These are phyloP conservation scores for Ascaphus truei DNA, from an alignment of 2,113 vertebrate genomes.

Conservation along the genomic window DNA sequence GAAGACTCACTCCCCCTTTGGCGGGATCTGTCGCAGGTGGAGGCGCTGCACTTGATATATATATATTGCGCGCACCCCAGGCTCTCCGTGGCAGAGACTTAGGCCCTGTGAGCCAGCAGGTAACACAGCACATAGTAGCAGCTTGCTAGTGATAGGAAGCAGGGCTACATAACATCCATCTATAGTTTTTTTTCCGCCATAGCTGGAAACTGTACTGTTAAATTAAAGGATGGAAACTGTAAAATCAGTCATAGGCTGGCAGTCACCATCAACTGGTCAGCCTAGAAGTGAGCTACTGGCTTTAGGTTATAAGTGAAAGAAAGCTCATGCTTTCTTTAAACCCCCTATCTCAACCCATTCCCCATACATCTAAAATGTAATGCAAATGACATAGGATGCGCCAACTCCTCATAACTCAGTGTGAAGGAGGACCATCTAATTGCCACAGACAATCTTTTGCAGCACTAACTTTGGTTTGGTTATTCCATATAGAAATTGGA, in stretches of 20 bases:
- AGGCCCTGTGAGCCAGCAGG: too few species aligned
- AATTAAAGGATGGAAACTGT: too few species aligned
- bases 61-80: too few species aligned
- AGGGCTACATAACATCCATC: too few species aligned
- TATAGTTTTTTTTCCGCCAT: too few species aligned
- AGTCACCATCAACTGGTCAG: slow-evolving; percentile 1
- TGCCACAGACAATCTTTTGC: slow-evolving; percentile 7
- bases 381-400: neutral
- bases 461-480: slow-evolving; percentile 13
- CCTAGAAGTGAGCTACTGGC: neutral
- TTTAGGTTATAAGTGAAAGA: slow-evolving; percentile 10
- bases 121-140: too few species aligned
- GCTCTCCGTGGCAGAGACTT: too few species aligned
- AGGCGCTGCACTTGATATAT: too few species aligned
- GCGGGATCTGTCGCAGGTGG: too few species aligned
- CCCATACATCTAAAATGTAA: neutral
- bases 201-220: too few species aligned
- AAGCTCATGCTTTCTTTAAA: neutral
- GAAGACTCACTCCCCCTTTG: too few species aligned
- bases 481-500: neutral
- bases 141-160: too few species aligned
- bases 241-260: slow-evolving; percentile 5
- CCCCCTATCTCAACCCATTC: slow-evolving; percentile 2
- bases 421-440: slow-evolving; percentile 14
- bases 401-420: neutral